These are phyloP conservation scores for Mercenaria mercenaria DNA, from an alignment of 1,140 invertebrate species.

Conservation along the genomic window DNA sequence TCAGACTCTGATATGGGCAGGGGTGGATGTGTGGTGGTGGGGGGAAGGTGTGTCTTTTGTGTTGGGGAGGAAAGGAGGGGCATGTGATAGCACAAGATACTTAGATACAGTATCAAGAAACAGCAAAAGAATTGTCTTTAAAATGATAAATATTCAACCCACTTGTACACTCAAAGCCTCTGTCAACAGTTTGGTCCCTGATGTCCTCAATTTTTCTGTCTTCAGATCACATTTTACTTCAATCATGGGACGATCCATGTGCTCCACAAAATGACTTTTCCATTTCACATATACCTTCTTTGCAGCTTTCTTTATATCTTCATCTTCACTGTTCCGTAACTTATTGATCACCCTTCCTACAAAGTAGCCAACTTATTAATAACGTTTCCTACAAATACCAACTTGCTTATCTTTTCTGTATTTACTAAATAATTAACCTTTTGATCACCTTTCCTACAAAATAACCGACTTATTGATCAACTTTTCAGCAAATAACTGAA, in stretches of 20 bases:
- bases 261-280: constrained; percentile 76
- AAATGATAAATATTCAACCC: too few relatives aligned
- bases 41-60: too few relatives aligned
- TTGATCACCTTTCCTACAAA: constrained; percentile 76
- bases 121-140: too few relatives aligned
- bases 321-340: constrained; percentile 77
- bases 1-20: too few relatives aligned
- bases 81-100: too few relatives aligned
- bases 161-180: constrained; percentile 76
- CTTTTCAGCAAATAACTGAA: too few relatives aligned
- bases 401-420: too few relatives aligned
- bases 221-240: constrained; percentile 82
- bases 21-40: too few relatives aligned
- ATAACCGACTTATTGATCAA: not conserved
- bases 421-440: too few relatives aligned
- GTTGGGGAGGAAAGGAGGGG: too few relatives aligned
- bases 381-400: too few relatives aligned
- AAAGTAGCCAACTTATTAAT: not conserved
- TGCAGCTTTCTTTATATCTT: constrained; percentile 74
- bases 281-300: constrained; percentile 78
- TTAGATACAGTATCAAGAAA: too few relatives aligned
- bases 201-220: constrained; percentile 75
- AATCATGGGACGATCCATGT: constrained; percentile 75
- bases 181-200: constrained; percentile 73
- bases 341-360: constrained; percentile 78